Evolutionary conservation across 1,140 invertebrate species (phyloP).

Genomic region (Dufourea novaeangliae): DNA sequence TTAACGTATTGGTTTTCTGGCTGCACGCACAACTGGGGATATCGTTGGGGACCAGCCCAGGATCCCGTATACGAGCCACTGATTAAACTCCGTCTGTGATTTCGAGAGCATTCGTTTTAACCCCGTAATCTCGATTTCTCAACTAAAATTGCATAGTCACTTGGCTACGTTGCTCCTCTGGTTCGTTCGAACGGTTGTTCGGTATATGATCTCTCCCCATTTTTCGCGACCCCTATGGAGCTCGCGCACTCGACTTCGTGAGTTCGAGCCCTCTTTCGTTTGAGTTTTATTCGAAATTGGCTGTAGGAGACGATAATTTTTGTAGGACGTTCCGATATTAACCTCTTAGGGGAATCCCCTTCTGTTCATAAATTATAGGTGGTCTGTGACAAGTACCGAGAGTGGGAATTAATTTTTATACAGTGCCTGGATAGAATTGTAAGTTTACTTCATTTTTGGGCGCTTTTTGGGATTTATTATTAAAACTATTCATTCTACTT

Average conservation of each 20-base stretch:
- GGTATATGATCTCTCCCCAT: not conserved
- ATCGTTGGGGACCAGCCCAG: too few relatives aligned
- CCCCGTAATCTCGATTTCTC: conserved; percentile 32
- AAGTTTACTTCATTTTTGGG: too few relatives aligned
- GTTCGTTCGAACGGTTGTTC: not conserved
- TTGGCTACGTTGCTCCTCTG: not conserved
- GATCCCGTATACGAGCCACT: not conserved
- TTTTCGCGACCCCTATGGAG: not conserved
- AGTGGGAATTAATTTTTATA: too few relatives aligned
- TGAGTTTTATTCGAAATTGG: not conserved
- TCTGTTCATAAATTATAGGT: too few relatives aligned
- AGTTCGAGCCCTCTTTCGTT: not conserved
- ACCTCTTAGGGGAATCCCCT: not conserved
- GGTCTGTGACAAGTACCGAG: too few relatives aligned
- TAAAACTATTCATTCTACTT: too few relatives aligned
- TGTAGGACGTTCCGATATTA: not conserved
- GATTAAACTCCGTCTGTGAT: conserved; percentile 5
- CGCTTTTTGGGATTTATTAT: too few relatives aligned
- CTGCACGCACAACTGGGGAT: conserved; percentile 2
- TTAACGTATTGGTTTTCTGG: conserved; percentile 33
- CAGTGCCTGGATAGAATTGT: too few relatives aligned
- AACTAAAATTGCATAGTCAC: conserved; percentile 26
- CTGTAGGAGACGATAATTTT: not conserved
- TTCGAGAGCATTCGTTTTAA: conserved; percentile 36
- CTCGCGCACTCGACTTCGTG: too few relatives aligned